Conservation (phyloP, 1,140 invertebrate genomes). For the Formica selysi region DNA sequence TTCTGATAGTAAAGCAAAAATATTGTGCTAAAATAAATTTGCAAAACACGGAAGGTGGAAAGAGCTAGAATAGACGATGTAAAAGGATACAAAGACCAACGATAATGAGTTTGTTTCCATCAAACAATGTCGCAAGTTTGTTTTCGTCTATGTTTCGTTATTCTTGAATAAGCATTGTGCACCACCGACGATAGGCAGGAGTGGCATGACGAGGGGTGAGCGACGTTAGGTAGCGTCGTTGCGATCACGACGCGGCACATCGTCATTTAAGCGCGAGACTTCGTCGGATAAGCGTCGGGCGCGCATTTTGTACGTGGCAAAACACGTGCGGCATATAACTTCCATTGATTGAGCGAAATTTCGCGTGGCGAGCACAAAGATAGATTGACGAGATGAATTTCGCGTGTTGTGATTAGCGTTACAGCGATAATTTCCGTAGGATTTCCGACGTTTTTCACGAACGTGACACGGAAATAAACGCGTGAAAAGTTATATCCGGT, state of each 20-base stretch:
- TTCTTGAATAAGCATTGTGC: slow-evolving; percentile 7
- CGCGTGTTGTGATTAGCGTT: background rate
- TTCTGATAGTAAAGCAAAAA: background rate
- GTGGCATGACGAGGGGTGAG: slow-evolving; percentile 36
- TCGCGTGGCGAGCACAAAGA: background rate
- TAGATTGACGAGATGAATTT: background rate
- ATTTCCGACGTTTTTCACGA: background rate
- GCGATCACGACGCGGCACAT: slow-evolving; percentile 22
- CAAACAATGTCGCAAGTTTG: background rate
- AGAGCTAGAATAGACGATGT: no score
- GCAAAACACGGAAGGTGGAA: no score
- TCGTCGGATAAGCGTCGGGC: slow-evolving; percentile 35
- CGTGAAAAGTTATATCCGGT: background rate
- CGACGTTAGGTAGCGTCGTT: slow-evolving; percentile 37
- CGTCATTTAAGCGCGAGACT: slow-evolving; percentile 57
- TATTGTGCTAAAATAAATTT: background rate
- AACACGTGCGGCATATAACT: slow-evolving; percentile 27
- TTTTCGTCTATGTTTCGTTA: slow-evolving; percentile 3
- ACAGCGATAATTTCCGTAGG: background rate
- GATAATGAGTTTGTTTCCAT: slow-evolving; percentile 20
- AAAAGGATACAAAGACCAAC: background rate
- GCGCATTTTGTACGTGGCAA: background rate
- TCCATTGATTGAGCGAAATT: background rate
- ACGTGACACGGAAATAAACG: background rate
- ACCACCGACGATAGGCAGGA: slow-evolving; percentile 39